Base-by-base conservation (phyloP, 2,797 vertebrate genomes). In the Dromococcyx pavoninus region DNA sequence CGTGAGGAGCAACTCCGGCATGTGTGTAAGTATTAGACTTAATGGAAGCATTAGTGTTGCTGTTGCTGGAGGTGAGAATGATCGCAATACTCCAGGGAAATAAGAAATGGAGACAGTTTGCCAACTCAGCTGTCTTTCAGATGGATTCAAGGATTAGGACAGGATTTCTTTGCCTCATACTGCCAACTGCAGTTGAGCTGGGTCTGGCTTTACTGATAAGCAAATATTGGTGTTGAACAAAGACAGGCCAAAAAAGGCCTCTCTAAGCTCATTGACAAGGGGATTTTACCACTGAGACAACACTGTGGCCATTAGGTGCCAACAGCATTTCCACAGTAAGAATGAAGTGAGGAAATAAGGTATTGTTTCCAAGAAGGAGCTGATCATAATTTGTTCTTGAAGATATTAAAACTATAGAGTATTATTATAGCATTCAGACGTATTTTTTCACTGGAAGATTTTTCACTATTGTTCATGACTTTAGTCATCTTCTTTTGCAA, bases 131-230 rank as follows among this genome's bases (percentile, higher is more conserved):
- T 35, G 75, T 51, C 64, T 87, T 91, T 74, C 72, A 79, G 66
- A 54, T 35, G 53, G 64, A 84, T 61, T 78, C 25, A 77, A 89
- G 91, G 88, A 92, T 96, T 93, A 95, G 64, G 50, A 77, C 7
- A 53, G n/a, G 75, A 95, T 94, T 77, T 92, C 69, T 91, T 93
- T 78, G 12, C 58, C 37, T 23, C 16, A 22, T 60, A 13, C 33
- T 70, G 44, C 32, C 86, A 69, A 25, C 23, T 79, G 46, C 58
- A 56, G 33, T 17, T 72, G 54, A 93, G 70, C 73, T 88, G 57
- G 23, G 5, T 66, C 89, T 96, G 91, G 57, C 62, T 91, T 88
- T 94, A 78, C 90, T 91, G 95, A 89, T 97, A 91, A 97, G 91
- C 50, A 62, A 64, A 39, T 66, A 32, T 32, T 82, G 91, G 60